Evolutionary conservation across 2,113 vertebrate species (phyloP).

Genomic region (Sinocyclocheilus anshuiensis): DNA sequence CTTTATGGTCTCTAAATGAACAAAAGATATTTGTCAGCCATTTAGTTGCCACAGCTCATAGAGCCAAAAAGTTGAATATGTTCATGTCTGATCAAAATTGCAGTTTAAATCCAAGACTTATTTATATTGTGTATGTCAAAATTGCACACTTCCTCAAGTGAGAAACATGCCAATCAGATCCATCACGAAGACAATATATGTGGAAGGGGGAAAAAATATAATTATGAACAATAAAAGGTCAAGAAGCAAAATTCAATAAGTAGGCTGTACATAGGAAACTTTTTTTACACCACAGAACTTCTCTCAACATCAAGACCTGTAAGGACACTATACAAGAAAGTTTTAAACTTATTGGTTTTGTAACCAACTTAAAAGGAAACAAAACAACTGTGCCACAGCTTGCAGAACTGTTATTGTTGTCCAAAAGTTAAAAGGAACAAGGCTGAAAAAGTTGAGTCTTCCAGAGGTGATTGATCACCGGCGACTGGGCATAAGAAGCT

Average conservation of each 20-base stretch:
- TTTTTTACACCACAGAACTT: conserved; percentile 45
- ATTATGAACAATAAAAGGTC: conserved; percentile 42
- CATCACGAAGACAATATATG: conserved; percentile 57
- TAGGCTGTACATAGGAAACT: conserved; percentile 53
- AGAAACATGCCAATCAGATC: conserved; percentile 74
- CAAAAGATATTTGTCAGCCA: conserved; percentile 81
- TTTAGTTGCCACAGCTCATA: conserved; percentile 94
- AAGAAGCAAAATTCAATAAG: conserved; percentile 44
- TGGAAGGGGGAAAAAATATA: background rate
- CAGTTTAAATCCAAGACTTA: conserved; percentile 62
- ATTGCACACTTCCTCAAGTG: conserved; percentile 56
- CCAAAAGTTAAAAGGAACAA: conserved; percentile 81
- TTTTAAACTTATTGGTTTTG: conserved; percentile 2
- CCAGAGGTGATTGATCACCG: conserved; percentile 78
- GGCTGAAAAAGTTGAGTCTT: conserved; percentile 67
- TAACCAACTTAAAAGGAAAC: conserved; percentile 25
- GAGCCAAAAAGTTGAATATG: conserved; percentile 95
- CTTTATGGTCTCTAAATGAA: conserved; percentile 89
- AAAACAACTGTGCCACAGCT: conserved; percentile 28
- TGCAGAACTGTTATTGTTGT: conserved; percentile 76
- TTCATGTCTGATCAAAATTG: conserved; percentile 84
- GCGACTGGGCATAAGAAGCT: conserved; percentile 86
- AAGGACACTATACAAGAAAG: conserved; percentile 34
- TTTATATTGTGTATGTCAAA: conserved; percentile 34
- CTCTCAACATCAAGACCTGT: conserved; percentile 40